Conservation (phyloP, 2,113 vertebrate genomes). For the Prinia subflava region DNA sequence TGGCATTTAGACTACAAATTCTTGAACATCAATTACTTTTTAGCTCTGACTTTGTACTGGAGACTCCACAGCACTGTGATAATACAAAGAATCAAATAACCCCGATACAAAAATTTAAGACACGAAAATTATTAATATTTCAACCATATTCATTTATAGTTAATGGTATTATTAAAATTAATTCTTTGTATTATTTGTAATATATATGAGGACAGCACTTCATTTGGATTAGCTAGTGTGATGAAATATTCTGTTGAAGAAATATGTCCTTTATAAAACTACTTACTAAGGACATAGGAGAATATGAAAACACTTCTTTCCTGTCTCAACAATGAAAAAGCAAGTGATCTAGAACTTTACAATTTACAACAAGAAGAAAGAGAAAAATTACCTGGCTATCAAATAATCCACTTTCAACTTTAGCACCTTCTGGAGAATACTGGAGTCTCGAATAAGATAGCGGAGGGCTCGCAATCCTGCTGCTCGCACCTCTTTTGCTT, state of each 20-base stretch:
- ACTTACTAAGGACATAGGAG: background rate
- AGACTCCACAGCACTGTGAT: background rate
- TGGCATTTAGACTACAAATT: background rate
- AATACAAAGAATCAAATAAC: background rate
- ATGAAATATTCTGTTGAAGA: background rate
- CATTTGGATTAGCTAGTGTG: background rate
- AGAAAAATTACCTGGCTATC: slow-evolving; percentile 87
- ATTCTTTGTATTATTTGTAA: background rate
- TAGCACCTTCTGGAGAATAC: slow-evolving; percentile 93
- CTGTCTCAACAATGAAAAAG: background rate
- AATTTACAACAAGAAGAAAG: background rate
- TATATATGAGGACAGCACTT: background rate
- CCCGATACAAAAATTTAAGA: background rate
- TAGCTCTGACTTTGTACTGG: background rate
- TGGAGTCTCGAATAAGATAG: slow-evolving; percentile 93
- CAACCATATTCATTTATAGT: background rate
- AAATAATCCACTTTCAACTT: slow-evolving; percentile 96
- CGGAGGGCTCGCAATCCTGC: slow-evolving; percentile 94
- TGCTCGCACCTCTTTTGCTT: slow-evolving; percentile 98
- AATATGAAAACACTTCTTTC: background rate
- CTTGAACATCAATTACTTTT: background rate
- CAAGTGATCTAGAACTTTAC: background rate
- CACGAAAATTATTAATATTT: background rate
- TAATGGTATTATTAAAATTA: background rate
- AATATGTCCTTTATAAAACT: background rate